These are phyloP conservation scores for Heteronetta atricapilla DNA, from an alignment of 2,113 vertebrate species.

Conservation along the genomic window DNA sequence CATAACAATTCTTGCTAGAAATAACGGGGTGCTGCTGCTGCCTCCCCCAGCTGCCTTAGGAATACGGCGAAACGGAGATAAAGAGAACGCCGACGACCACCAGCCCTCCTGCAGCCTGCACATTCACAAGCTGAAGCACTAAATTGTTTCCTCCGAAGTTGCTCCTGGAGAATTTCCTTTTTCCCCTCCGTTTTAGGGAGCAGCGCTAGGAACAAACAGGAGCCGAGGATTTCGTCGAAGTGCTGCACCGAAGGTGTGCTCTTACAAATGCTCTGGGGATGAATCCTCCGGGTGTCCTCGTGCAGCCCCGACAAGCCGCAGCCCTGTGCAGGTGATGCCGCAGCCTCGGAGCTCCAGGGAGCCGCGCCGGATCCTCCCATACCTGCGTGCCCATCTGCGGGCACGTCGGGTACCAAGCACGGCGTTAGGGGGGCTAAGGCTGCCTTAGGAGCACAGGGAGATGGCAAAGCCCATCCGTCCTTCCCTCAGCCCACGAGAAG, in stretches of 20 bases:
- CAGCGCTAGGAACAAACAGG: not conserved
- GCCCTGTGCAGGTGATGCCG: not conserved
- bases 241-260: not conserved
- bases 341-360: not conserved
- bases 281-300: not conserved
- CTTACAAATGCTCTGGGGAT: not conserved
- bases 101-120: not conserved
- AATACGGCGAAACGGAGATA: not conserved
- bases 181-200: not conserved
- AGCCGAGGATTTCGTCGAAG: not conserved
- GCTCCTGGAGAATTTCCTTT: not conserved
- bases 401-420: not conserved
- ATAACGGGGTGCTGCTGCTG: not conserved
- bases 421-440: accelerated
- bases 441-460: not conserved
- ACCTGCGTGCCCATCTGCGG: accelerated
- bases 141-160: not conserved
- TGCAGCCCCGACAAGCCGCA: not conserved
- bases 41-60: not conserved
- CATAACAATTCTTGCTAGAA: not conserved
- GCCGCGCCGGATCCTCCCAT: accelerated
- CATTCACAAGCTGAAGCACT: not conserved
- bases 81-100: not conserved
- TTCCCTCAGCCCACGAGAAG: not conserved
- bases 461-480: not conserved